Base-by-base conservation (phyloP, 1,140 invertebrate genomes). In the Aphidius ervi region DNA sequence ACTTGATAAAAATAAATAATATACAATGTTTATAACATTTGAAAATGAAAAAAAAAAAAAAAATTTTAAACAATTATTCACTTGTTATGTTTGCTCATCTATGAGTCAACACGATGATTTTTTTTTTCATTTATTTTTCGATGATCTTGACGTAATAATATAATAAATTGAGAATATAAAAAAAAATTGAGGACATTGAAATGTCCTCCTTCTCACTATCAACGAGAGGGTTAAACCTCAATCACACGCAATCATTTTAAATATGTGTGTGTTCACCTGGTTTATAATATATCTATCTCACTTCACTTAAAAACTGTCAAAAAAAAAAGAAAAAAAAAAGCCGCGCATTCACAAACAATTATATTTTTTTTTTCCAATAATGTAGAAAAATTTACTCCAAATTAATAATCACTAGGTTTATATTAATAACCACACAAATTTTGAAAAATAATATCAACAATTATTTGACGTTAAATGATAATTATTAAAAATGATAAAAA, bases 281-380 rank as follows among this genome's bases (percentile, higher is more conserved):
- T 53, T 54, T 10, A 31, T 9, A 61, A 61, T 39, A 23, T 56
- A 16, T 9, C 45, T 43, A 46, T 46, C 59, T 55, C 49, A 47
- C n/a, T 46, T 37, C 37, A 48, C 43, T 57, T 31, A 2, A 31
- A 16, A 43, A 31, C 59, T 61, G 59, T 61, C 59, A 61, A 61
- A 61, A 31, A 31, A 31, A 31, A 31, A 31, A 31, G 4, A 31
- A 31, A 31, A 31, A 31, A 31, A 31, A 54, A 61, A 61, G 54
- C 50, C 54, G 46, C 54, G 54, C 54, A 46, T 61, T 61, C 54
- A 61, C 56, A 47, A 31, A 61, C 59, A 61, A 46, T 9, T 56
- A 45, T n/a, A n/a, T 43, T 43, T 43, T 43, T 6, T 43, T 43
- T 10, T 2, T 43, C 4, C 0, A 43, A 7, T 10, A 43, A 43